phyloP scores from a whole-genome alignment of 2,888 invertebrate genomes.

The Drosophila fulvimacula region DNA sequence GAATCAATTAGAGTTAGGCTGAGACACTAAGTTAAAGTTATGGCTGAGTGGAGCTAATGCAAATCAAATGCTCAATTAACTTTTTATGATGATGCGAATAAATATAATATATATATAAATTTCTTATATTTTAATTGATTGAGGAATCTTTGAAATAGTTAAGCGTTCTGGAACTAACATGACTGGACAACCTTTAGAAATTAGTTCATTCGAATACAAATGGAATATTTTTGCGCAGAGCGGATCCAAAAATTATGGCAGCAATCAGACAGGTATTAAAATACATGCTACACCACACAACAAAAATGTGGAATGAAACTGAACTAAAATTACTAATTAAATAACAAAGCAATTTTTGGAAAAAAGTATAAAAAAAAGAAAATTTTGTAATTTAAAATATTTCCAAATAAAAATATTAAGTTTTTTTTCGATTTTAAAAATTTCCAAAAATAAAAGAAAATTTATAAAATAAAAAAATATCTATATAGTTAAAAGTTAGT shows the following conservation, averaged over 20 bases:
- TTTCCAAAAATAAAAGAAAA: neutral
- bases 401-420: too few relatives aligned
- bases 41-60: neutral
- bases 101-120: too few relatives aligned
- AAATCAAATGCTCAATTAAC: neutral
- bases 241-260: neutral
- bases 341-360: too few relatives aligned
- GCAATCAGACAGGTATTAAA: neutral
- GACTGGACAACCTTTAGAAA: neutral
- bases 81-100: neutral
- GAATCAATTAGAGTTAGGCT: neutral
- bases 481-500: neutral
- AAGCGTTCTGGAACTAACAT: neutral
- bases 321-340: neutral
- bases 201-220: neutral
- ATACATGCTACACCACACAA: constrained; percentile 11
- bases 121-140: neutral
- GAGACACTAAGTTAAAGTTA: neutral
- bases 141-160: neutral
- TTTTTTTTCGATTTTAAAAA: too few relatives aligned
- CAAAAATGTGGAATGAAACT: neutral
- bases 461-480: too few relatives aligned
- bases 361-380: too few relatives aligned
- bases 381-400: too few relatives aligned
- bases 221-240: neutral